A percentile compares a stretch with the other conserved stretches of the same genome.
Evolutionary conservation across 2,888 invertebrate genomes (phyloP).

Genomic region (Andricus curvator): DNA sequence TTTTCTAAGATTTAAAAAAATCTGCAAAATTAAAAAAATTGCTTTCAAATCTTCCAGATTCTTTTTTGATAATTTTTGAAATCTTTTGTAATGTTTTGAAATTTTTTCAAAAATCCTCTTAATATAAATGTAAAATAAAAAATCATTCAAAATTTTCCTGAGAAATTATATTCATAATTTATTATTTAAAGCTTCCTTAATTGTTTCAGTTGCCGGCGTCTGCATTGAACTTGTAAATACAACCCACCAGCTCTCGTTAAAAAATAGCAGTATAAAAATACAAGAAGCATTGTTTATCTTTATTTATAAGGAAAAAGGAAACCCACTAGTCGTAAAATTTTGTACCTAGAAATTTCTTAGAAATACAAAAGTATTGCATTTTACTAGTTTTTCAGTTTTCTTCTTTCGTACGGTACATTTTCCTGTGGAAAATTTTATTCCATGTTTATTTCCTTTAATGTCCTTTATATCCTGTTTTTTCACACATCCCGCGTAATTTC

Average conservation of each 20-base stretch:
- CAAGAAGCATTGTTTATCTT: neutral
- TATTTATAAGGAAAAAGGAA: neutral
- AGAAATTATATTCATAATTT: neutral
- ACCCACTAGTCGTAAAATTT: neutral
- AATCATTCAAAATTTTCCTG: no score
- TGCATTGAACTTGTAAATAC: neutral
- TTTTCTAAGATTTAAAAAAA: no score
- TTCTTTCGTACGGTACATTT: neutral
- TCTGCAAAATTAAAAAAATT: no score
- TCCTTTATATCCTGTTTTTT: neutral
- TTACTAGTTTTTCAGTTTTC: neutral
- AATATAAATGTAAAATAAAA: no score
- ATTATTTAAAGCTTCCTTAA: neutral
- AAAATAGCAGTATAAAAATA: neutral
- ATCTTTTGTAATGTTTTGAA: no score
- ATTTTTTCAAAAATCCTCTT: no score
- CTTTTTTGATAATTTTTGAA: no score
- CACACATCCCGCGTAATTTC: neutral
- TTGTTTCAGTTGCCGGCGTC: neutral
- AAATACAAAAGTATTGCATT: neutral
- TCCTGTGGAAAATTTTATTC: neutral
- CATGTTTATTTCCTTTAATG: no score
- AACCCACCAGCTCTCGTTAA: neutral
- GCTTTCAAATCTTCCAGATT: no score
- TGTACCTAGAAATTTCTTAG: neutral